Base-by-base conservation (phyloP, 2,797 vertebrate species). In the Sebastes minor region DNA sequence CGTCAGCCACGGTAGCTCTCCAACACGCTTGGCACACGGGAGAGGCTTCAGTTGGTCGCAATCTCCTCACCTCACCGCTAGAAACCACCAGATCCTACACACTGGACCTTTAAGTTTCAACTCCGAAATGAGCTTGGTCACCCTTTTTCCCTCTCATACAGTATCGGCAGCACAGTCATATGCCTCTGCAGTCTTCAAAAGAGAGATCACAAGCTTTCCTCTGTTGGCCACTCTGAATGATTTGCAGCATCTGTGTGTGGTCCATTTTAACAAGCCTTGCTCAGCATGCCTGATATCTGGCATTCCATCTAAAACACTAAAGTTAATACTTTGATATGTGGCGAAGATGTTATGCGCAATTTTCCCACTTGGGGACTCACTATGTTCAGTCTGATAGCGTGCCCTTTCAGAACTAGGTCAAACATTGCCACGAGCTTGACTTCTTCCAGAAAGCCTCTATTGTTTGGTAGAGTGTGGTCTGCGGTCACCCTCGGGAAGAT, bases 401-500 rank as follows among this genome's bases (percentile, higher is more conserved):
- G 74, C 35, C 80, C 78, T 87, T 83, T 88, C 3, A 74, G 62
- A 91, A 76, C 22, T 91, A 56, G 87, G 81, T 84, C 87, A 90
- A 53, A 79, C 68, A 74, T 77, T 46, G 82, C 86, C 70, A 63
- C 3, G 3, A 86, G 87, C 73, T 78, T 25, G 30, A 67, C 64
- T 80, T 71, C 56, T 69, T 81, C 84, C 59, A 67, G 63, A 88
- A 72, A 81, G 52, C 22, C 33, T 28, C 32, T 64, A 69, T 85
- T 84, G 76, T 86, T 84, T 84, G 74, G 49, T 38, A 23, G 30
- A 56, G 63, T 84, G 74, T 77, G 56, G 46, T 74, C 35, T 68
- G 57, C 38, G 49, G 64, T 75, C 74, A 25, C 67, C 79, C 56
- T 35, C 9, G 81, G 62, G 59, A 76, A 83, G 38, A 73, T 65